Evolutionary conservation across 2,888 invertebrate species (phyloP).

Genomic region (Leptopilina drosophilae): DNA sequence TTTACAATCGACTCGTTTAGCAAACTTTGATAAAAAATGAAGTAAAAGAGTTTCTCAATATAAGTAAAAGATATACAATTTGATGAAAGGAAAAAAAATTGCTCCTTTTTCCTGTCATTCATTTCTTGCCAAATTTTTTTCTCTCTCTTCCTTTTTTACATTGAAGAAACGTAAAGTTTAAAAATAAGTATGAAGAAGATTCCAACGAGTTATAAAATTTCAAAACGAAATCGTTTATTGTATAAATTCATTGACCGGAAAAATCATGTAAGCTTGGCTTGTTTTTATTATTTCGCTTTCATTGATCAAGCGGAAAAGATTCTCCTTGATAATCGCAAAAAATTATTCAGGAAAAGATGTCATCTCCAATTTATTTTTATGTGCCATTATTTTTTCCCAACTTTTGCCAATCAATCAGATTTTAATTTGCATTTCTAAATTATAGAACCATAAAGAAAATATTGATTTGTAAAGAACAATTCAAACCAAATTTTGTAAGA

Average conservation of each 20-base stretch:
- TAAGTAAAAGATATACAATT: constrained; percentile 15
- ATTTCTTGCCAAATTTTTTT: neutral
- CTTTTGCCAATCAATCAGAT: too few relatives aligned
- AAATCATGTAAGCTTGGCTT: constrained; percentile 2
- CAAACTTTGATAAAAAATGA: constrained; percentile 8
- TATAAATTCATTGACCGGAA: constrained; percentile 31
- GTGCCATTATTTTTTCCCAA: too few relatives aligned
- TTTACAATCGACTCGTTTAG: constrained; percentile 17
- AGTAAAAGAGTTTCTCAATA: constrained; percentile 13
- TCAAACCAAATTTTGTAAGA: too few relatives aligned
- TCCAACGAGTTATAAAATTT: neutral
- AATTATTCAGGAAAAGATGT: neutral
- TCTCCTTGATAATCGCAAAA: neutral
- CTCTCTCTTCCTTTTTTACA: neutral
- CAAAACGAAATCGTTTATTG: neutral
- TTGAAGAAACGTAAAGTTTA: neutral
- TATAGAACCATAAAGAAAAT: too few relatives aligned
- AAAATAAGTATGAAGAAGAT: neutral
- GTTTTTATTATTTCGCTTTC: constrained; percentile 31
- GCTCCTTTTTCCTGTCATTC: neutral
- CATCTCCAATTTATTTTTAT: neutral
- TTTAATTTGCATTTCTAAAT: too few relatives aligned
- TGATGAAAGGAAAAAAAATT: constrained; percentile 15
- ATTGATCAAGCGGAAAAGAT: constrained; percentile 32
- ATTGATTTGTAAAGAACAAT: too few relatives aligned